Percentiles rank a stretch among this genome's conserved stretches.
Conservation (phyloP, 2,797 vertebrate species). For the Taeniopygia guttata region DNA sequence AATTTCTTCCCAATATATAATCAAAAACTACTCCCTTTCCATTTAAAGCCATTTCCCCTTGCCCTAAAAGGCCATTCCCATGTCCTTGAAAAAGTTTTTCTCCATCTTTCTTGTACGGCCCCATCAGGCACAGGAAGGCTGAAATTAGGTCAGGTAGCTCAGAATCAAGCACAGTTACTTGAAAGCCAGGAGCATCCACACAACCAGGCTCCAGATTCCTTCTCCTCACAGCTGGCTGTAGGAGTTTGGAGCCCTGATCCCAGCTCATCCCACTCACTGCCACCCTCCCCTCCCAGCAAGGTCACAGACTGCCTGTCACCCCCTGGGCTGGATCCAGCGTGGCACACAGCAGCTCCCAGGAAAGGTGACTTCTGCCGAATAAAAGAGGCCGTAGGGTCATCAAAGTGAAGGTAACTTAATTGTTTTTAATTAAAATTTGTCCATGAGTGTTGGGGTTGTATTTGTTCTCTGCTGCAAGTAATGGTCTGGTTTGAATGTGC, state of each 20-base stretch:
- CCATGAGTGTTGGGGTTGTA: background rate
- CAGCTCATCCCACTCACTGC: background rate
- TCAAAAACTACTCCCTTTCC: background rate
- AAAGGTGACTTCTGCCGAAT: background rate
- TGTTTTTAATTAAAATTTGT: background rate
- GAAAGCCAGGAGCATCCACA: background rate
- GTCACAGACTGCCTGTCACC: background rate
- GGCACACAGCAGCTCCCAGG: fast-evolving
- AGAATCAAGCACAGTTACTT: background rate
- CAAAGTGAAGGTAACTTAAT: background rate
- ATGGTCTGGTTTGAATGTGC: background rate
- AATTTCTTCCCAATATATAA: background rate
- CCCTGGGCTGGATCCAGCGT: background rate
- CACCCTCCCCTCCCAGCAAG: background rate
- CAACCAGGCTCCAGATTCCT: fast-evolving
- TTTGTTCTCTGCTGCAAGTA: background rate
- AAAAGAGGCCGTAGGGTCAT: background rate
- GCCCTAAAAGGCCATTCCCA: background rate
- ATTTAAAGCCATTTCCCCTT: background rate
- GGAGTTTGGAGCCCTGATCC: background rate
- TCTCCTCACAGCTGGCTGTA: background rate
- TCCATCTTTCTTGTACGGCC: background rate
- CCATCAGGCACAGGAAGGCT: background rate
- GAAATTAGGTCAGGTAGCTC: background rate
- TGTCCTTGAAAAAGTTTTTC: too few relatives aligned